Conservation (phyloP, 2,888 invertebrate genomes). For the Serripes groenlandicus region DNA sequence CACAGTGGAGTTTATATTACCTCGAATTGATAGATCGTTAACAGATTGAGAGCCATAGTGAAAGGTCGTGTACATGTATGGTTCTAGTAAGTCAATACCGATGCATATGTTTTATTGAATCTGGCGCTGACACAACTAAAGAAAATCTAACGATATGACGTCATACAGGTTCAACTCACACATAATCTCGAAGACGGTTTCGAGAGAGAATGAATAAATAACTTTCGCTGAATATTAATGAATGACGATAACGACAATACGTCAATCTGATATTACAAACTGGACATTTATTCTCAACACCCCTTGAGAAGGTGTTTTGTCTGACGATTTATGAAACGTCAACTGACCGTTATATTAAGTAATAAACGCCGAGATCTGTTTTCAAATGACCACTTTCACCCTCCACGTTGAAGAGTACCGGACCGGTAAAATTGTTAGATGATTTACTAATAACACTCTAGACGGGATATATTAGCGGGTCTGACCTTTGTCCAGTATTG, state of each 20-base stretch:
- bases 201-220: slow-evolving; percentile 11
- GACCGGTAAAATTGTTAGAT: slow-evolving; percentile 32
- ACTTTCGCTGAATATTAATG: slow-evolving; percentile 27
- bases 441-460: slow-evolving; percentile 45
- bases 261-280: slow-evolving; percentile 21
- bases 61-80: too few relatives aligned
- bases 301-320: slow-evolving; percentile 13
- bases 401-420: background rate
- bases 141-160: too few relatives aligned
- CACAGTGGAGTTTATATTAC: too few relatives aligned
- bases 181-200: background rate
- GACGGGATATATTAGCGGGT: slow-evolving; percentile 33
- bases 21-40: too few relatives aligned
- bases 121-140: too few relatives aligned
- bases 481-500: slow-evolving; percentile 61
- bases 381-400: slow-evolving; percentile 54
- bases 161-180: background rate
- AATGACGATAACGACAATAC: slow-evolving; percentile 13
- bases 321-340: slow-evolving; percentile 9
- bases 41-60: too few relatives aligned
- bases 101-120: too few relatives aligned
- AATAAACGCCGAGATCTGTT: slow-evolving; percentile 53
- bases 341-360: slow-evolving; percentile 54
- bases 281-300: slow-evolving; percentile 27
- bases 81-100: too few relatives aligned